Evolutionary conservation across 2,797 vertebrate genomes (phyloP).

Genomic region (Eulemur albifrons): DNA sequence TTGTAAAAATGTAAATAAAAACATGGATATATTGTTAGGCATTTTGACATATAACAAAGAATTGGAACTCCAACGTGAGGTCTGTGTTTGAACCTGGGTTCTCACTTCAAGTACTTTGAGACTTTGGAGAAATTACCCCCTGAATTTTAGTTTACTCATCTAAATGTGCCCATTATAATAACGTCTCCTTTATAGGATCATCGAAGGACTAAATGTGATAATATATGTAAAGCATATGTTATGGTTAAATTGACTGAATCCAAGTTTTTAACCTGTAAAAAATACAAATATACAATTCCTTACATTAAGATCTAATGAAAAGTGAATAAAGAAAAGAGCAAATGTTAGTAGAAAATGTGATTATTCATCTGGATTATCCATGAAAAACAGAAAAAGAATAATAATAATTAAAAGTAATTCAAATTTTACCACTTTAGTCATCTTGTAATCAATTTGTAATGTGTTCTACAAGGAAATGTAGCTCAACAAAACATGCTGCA

Average conservation of each 20-base stretch:
- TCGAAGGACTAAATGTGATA: neutral
- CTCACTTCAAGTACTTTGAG: neutral
- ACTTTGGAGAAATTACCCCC: neutral
- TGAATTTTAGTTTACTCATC: neutral
- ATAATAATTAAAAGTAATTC: neutral
- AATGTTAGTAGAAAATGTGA: slow-evolving; percentile 44
- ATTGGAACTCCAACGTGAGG: neutral
- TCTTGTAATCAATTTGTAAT: neutral
- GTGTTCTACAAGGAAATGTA: neutral
- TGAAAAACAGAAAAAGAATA: neutral
- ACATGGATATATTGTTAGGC: neutral
- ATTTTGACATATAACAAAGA: neutral
- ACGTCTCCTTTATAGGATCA: neutral
- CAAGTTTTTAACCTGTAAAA: neutral
- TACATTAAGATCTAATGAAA: slow-evolving; percentile 38
- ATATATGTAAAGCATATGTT: neutral
- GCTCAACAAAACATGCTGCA: neutral
- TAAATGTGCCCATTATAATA: neutral
- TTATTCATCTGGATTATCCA: neutral
- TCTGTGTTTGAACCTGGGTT: neutral
- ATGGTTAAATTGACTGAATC: neutral
- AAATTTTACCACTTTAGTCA: neutral
- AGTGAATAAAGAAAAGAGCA: neutral
- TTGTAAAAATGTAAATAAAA: neutral
- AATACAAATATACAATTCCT: neutral